Evolutionary conservation across 2,113 vertebrate species (phyloP).

Genomic region (Myodes glareolus): DNA sequence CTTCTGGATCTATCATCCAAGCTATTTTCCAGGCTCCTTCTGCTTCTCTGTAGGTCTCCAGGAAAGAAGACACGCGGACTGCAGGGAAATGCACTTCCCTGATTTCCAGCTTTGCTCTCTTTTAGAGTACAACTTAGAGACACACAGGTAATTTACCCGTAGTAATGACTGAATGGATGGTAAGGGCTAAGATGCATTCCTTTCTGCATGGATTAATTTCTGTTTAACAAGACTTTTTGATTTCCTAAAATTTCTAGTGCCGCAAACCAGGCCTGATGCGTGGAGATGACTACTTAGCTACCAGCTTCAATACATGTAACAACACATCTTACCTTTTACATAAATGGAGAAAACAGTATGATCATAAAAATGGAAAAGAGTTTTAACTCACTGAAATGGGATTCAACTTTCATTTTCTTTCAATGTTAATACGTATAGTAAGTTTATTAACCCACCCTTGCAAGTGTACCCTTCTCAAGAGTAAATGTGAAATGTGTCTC

Average conservation of each 20-base stretch:
- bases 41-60: not conserved
- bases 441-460: not conserved
- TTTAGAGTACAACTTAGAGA: not conserved
- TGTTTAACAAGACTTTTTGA: not conserved
- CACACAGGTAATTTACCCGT: not conserved
- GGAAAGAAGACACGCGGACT: not conserved
- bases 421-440: not conserved
- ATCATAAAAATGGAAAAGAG: not conserved
- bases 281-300: not conserved
- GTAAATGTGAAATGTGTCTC: not conserved
- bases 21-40: not conserved
- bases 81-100: not conserved
- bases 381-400: slow-evolving; percentile 15
- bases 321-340: not conserved
- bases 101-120: not conserved
- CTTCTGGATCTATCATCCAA: not conserved
- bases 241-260: slow-evolving; percentile 1
- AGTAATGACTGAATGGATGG: not conserved
- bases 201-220: not conserved
- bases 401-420: slow-evolving; percentile 18
- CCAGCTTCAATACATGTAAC: not conserved
- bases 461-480: not conserved
- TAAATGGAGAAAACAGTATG: not conserved
- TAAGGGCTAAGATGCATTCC: not conserved
- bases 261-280: not conserved